phyloP scores from a whole-genome alignment of 2,113 vertebrate genomes.

The Menidia beryllina region DNA sequence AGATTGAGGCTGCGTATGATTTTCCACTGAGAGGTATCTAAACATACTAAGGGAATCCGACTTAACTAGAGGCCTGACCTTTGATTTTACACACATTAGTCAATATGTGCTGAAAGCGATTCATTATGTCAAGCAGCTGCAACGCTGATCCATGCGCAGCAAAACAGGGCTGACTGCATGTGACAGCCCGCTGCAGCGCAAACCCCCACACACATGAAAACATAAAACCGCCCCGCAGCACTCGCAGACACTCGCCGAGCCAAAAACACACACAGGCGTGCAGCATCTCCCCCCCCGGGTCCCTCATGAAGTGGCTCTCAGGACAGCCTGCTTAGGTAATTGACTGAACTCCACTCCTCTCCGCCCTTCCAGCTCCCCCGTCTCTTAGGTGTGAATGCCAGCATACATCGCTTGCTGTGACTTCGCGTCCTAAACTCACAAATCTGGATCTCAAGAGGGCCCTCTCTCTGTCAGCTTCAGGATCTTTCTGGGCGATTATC shows the following conservation, averaged over 20 bases:
- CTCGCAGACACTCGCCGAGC: conserved; percentile 1
- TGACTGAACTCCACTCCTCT: conserved; percentile 21
- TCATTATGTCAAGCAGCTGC: conserved; percentile 15
- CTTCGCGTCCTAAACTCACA: conserved; percentile 16
- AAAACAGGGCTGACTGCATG: conserved; percentile 22
- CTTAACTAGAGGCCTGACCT: conserved; percentile 48
- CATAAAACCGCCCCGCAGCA: conserved; percentile 36
- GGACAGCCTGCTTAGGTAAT: conserved; percentile 56
- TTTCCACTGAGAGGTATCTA: conserved; percentile 18
- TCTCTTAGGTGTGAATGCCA: conserved; percentile 11
- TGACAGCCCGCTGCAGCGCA: conserved; percentile 38
- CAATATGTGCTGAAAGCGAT: conserved; percentile 42
- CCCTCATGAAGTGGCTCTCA: conserved; percentile 44
- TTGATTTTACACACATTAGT: conserved; percentile 42
- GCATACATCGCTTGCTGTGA: conserved; percentile 24
- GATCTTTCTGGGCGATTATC: background rate
- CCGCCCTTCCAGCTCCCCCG: conserved; percentile 18
- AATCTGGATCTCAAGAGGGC: background rate
- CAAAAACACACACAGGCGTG: background rate
- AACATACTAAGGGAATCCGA: conserved; percentile 27
- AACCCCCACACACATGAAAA: conserved; percentile 25
- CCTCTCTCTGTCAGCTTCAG: background rate
- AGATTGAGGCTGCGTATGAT: background rate
- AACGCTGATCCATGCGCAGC: conserved; percentile 2
- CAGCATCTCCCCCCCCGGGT: conserved; percentile 24